Evolutionary conservation across 2,888 invertebrate genomes (phyloP).

Genomic region (Serripes groenlandicus): DNA sequence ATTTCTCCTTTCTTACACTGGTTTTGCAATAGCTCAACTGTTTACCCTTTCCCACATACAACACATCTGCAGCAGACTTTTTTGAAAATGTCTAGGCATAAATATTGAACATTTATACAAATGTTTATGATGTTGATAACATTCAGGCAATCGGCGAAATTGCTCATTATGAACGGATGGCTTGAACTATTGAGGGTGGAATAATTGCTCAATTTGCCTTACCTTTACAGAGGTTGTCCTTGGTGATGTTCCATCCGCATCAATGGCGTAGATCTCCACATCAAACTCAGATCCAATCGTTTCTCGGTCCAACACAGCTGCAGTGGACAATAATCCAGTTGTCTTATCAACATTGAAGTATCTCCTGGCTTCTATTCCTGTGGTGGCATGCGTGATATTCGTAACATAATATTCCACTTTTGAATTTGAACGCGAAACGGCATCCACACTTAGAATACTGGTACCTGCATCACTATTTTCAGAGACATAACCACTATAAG

Average conservation of each 20-base stretch:
- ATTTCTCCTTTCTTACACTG: background rate
- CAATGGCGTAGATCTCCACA: constrained; percentile 81
- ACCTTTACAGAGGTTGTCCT: constrained; percentile 80
- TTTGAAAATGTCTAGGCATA: no score
- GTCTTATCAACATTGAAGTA: constrained; percentile 76
- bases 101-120: no score
- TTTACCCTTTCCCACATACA: no score
- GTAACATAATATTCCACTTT: constrained; percentile 96
- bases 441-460: constrained; percentile 92
- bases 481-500: constrained; percentile 92
- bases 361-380: constrained; percentile 86
- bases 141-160: no score
- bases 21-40: no score
- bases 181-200: no score
- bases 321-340: constrained; percentile 76
- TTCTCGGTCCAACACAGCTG: constrained; percentile 78
- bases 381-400: constrained; percentile 88
- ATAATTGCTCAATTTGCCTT: no score
- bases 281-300: constrained; percentile 75
- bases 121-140: no score
- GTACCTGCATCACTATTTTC: constrained; percentile 96
- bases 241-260: constrained; percentile 73
- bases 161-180: no score
- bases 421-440: constrained; percentile 66
- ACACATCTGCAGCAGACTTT: no score